Base-by-base conservation (phyloP, 1,140 invertebrate species). In the Brachionus asplanchnoidis region DNA sequence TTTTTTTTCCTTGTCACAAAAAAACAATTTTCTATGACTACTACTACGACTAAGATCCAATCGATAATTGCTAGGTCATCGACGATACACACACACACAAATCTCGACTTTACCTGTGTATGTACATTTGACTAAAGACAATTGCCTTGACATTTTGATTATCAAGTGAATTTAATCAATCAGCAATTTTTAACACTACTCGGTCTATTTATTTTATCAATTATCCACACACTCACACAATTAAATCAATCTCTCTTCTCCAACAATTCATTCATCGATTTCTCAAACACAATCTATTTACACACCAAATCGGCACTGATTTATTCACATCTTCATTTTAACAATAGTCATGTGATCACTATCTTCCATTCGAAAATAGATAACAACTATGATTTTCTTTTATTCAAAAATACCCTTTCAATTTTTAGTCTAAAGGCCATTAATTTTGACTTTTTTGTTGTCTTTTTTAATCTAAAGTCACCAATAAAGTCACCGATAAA, bases 11-110 rank as follows among this genome's bases (percentile, higher is more conserved):
- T 40, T 73, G 32, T 42, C 68, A 73, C 17, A 73, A 73, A 73
- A 42, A 20, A 73, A 40, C 20, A 73, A 73, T 73, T 73, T 73
- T 73, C 68, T 73, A 73, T 73, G 68, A 73, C 68, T 73, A 73
- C 68, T 40, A 73, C 32, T 40, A 40, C n/a, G n/a, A n/a, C 36
- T 36, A 40, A 73, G n/a, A 40, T 73, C 17, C 14, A 73, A 73
- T 73, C 68, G 36, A 73, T 73, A 73, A 73, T 73, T 73, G 68
- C 68, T 73, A 73, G 68, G 68, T 73, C 68, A 73, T 73, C 68
- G 32, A 32, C n/a, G 26, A 28, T 28, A 28, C 26, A 68, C 5
- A 68, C 23, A 26, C n/a, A 7, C 32, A 36, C 36, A 73, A 73
- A 73, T 73, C 68, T 73, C 68, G 68, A 73, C 68, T 17, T 20